Conservation (phyloP, 2,888 invertebrate genomes). For the Polymixis lichenea region DNA sequence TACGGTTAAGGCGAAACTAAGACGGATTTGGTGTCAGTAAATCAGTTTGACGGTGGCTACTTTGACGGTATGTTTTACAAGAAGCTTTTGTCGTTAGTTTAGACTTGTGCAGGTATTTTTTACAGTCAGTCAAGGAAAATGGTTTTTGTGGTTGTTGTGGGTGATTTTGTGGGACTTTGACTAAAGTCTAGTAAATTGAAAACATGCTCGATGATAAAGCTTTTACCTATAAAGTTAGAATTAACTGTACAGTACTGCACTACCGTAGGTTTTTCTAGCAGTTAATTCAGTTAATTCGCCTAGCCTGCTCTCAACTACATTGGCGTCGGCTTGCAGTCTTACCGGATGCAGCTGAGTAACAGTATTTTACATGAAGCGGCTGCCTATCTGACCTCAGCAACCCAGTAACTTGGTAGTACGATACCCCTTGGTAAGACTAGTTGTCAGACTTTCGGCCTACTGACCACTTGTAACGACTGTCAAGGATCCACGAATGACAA, state of each 20-base stretch:
- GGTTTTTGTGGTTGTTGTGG: conserved; percentile 11
- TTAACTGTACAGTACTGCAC: neutral
- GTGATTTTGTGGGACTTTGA: conserved; percentile 2
- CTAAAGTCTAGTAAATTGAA: neutral
- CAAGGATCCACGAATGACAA: no score
- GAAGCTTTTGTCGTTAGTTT: conserved; percentile 12
- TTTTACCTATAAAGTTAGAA: neutral
- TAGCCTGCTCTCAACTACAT: no score
- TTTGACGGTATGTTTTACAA: conserved; percentile 9
- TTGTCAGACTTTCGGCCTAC: no score
- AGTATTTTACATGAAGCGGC: no score
- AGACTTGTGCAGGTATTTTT: neutral
- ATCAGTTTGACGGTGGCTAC: conserved; percentile 5
- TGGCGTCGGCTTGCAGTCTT: no score
- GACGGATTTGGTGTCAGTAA: conserved; percentile 26
- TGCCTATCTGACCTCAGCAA: no score
- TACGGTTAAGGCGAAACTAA: conserved; percentile 56
- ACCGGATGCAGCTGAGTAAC: no score
- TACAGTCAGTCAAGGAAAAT: conserved; percentile 11
- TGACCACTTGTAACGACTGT: no score
- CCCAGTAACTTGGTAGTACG: no score
- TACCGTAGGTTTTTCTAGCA: neutral
- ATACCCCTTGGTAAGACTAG: no score
- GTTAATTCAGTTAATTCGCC: neutral
- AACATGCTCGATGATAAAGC: neutral